Evolutionary conservation across 1,140 invertebrate genomes (phyloP), one percentile per base, ranked within the genome.

Genomic region (Drosophila nigrodunni): DNA sequence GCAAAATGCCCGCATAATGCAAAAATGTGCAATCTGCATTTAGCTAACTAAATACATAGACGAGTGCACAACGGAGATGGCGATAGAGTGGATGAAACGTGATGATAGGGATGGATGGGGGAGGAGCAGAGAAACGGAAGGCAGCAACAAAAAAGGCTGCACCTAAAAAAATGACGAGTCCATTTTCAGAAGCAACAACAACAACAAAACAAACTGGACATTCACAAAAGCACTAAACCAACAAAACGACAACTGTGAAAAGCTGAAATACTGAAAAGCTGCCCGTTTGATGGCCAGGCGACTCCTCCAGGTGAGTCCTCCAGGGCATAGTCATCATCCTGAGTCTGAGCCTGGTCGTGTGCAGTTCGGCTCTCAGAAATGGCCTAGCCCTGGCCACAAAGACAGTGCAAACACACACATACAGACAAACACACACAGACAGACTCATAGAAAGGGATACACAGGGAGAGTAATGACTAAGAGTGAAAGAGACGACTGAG

Each of bases 141-240:
- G 47, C 39, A 44, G 37, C 70, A 73, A 44, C 54, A 52, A 68
- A 37, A 37, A 74, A 61, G 34, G 46, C 54, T 49, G 61, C 61
- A 66, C 62, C 18, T 66, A 74, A 59, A 67, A 30, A 74, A 74
- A 74, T 74, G 71, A 60, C 71, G 71, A 74, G 71, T 74, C 70
- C 18, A 49, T 59, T 72, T 72, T 66, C 50, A 30, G 25, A 4
- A 30, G 4, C n/a, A 64, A 52, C 58, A 69, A 15, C 52, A 58
- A 62, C 59, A 43, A 74, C 25, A 30, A 30, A 30, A 60, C 64
- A 68, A 68, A 77, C 74, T 77, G 70, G 64, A 73, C 64, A 73
- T 62, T 62, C 69, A 73, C 49, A 77, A 61, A 66, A 57, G 62
- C 35, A 49, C 61, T 73, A 25, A 60, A 47, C 59, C 70, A 73